Base-by-base conservation (phyloP, 2,113 vertebrate species). In the Catharus fuscescens region DNA sequence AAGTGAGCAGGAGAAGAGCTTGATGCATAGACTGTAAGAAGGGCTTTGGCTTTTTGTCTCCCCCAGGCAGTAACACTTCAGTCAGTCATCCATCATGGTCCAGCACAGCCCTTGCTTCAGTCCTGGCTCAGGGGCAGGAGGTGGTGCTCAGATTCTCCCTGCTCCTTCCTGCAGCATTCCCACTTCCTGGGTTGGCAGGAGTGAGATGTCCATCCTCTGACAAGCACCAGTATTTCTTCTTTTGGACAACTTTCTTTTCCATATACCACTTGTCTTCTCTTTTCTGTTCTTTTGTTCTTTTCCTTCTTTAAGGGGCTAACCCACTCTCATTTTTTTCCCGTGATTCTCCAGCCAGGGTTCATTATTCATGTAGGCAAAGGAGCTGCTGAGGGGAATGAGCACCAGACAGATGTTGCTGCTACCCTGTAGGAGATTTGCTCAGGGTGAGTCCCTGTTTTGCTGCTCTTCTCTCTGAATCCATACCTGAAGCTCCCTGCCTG, bases 61-160 rank as follows among this genome's bases (percentile, higher is more conserved):
- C 78, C 25, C 18, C 36, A 32, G 32, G 20, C 1, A 20, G 20
- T 44, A 83, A 7, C 44, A 74, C 6, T 18, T 76, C n/a, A 64
- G 18, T 52, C 42, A n/a, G 28, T 13, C 1, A 1, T 14, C 42
- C 10, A 6, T n/a, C 34, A 3, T 0, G 3, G 32, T 18, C 23
- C 23, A 52, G 34, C 2, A 3, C 17, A 62, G 36, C 10, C 44
- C 19, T n/a, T 32, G 40, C 52, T 60, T 26, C 2, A 2, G 48
- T 32, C 31, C 78, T 44, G 40, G 44, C 40, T 67, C 18, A 19
- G 38, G 13, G 21, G 29, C 1, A 7, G 23, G n/a, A 17, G 48
- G 24, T 1, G 1, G 14, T 1, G 3, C 44, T n/a, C 12, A 4
- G 38, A 25, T 31, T 24, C 78, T 40, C 8, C 11, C 17, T 4